A percentile compares a stretch with the other conserved stretches of the same genome.
Evolutionary conservation across 2,888 invertebrate genomes (phyloP).

Genomic region (Cosmia pyralina): DNA sequence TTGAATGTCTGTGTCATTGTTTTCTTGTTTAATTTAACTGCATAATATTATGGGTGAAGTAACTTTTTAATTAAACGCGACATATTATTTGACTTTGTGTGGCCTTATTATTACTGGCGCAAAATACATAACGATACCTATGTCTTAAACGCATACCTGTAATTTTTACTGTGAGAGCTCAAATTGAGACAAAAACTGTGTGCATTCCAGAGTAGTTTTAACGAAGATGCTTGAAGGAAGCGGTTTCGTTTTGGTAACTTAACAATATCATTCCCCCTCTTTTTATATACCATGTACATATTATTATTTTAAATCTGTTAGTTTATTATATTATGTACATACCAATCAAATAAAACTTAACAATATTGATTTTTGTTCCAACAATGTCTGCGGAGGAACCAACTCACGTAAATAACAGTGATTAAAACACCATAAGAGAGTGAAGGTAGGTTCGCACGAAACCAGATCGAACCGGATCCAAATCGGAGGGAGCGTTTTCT

Average conservation of each 20-base stretch:
- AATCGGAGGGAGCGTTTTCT: slow-evolving; percentile 85
- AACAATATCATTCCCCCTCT: slow-evolving; percentile 19
- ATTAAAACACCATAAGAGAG: slow-evolving; percentile 85
- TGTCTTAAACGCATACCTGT: slow-evolving; percentile 12
- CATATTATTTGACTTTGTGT: slow-evolving; percentile 21
- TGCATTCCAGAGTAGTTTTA: slow-evolving; percentile 32
- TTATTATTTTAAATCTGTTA: too few relatives aligned
- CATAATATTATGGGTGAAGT: slow-evolving; percentile 10
- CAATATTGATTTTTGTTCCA: slow-evolving; percentile 70
- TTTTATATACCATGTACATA: too few relatives aligned
- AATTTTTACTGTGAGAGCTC: slow-evolving; percentile 33
- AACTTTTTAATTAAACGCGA: slow-evolving; percentile 27
- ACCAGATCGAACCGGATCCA: slow-evolving; percentile 88
- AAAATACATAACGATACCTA: slow-evolving; percentile 16
- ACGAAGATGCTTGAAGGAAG: slow-evolving; percentile 49
- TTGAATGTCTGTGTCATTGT: slow-evolving; percentile 26
- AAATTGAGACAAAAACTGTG: slow-evolving; percentile 20
- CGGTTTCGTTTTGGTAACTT: slow-evolving; percentile 59
- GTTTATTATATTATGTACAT: too few relatives aligned
- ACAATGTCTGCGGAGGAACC: slow-evolving; percentile 68
- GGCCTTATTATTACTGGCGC: slow-evolving; percentile 10
- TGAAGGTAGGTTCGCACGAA: slow-evolving; percentile 83
- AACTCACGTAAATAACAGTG: slow-evolving; percentile 76
- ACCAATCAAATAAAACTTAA: slow-evolving; percentile 37
- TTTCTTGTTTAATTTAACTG: slow-evolving; percentile 20